Evolutionary conservation across 1,140 invertebrate genomes (phyloP), one percentile per base, ranked within the genome.

Genomic region (Platyscapa corneri): DNA sequence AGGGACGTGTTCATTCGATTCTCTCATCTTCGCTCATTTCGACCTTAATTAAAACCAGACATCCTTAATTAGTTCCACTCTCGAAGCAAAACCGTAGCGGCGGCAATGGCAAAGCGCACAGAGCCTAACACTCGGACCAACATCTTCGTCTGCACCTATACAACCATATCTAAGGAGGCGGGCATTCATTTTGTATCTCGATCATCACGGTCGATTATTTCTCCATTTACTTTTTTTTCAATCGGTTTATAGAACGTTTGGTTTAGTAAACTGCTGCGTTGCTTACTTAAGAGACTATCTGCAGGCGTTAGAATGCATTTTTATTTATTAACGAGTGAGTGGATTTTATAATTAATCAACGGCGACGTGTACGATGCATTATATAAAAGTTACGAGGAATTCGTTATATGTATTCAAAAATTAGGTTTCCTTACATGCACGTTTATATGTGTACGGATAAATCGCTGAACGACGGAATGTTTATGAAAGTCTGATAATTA

Each of bases 11-110:
- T 78, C 76, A 86, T 88, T 86, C 79, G 81, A 87, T 89, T 89
- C 87, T 87, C 87, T 86, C 85, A 83, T 86, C 87, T 87, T 85
- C 64, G 78, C 87, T 85, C 70, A 86, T 83, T 87, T 86, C 72
- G 84, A 83, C 83, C 86, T 89, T 89, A 88, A 90, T 90, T 89
- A 89, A 90, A 89, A 87, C 74, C 87, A 88, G 87, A 86, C 87
- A 79, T 86, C 86, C 70, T 82, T 85, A 86, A 87, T 88, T 88
- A 87, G 80, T 85, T 89, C 67, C 42, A 82, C 72, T 82, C 84
- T 72, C 8, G 49, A 39, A 78, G 77, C 46, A 20, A 80, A 79
- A 76, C 74, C 82, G 75, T 32, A 10, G 76, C 75, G 42, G 76
- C 76, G 34, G 74, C 74, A 30, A 83, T 23, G 53, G 81, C 67